A percentile compares a stretch with the other conserved stretches of the same genome.
phyloP scores from a whole-genome alignment of 2,113 vertebrate genomes.

The Lophotis ruficrista region DNA sequence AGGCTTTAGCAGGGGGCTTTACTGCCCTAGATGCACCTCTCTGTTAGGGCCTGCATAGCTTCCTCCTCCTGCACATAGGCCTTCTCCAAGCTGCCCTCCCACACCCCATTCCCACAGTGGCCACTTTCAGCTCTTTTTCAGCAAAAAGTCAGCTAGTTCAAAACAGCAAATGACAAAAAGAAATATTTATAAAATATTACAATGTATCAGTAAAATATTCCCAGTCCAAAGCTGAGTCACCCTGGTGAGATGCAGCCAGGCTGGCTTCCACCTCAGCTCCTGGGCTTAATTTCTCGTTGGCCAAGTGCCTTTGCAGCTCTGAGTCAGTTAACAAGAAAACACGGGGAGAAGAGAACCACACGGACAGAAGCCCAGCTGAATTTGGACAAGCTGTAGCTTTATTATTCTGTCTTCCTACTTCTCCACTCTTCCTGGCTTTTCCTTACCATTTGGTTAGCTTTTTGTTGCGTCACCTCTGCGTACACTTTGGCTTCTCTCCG shows the following conservation, averaged over 20 bases:
- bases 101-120: background rate
- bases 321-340: background rate
- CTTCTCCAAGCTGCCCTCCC: background rate
- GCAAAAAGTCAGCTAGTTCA: background rate
- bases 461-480: background rate
- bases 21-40: background rate
- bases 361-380: background rate
- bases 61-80: background rate
- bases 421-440: background rate
- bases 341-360: background rate
- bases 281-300: background rate
- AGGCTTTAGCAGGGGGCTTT: background rate
- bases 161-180: background rate
- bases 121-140: background rate
- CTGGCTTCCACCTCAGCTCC: background rate
- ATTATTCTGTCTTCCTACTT: background rate
- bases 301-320: background rate
- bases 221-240: conserved; percentile 3
- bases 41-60: background rate
- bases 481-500: background rate
- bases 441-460: background rate
- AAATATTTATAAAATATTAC: background rate
- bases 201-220: background rate
- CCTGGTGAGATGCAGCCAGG: background rate
- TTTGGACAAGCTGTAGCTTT: background rate